Conservation (phyloP, 2,113 vertebrate genomes). For the Camelus dromedarius region DNA sequence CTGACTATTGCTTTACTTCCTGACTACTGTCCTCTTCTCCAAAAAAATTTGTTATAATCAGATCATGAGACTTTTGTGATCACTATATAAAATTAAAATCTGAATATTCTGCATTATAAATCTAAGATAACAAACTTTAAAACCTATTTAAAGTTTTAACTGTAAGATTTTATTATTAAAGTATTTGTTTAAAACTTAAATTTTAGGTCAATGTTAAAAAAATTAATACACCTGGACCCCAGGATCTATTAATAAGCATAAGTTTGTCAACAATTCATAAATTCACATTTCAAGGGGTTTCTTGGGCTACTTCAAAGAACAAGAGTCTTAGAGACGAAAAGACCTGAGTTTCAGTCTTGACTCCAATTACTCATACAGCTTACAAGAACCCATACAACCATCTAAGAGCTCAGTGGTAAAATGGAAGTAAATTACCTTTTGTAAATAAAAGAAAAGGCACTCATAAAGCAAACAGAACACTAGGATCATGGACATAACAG, state of each 20-base stretch:
- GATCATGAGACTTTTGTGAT: not conserved
- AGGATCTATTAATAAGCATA: not conserved
- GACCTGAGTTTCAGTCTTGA: not conserved
- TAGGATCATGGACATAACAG: not conserved
- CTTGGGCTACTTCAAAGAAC: not conserved
- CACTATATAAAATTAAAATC: not conserved
- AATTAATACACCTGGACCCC: not conserved
- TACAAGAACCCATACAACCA: not conserved
- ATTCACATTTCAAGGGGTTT: not conserved
- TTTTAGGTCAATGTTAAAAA: not conserved
- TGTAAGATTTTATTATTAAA: not conserved
- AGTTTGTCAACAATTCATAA: not conserved
- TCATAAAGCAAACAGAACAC: not conserved
- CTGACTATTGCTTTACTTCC: not conserved
- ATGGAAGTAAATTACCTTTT: not conserved
- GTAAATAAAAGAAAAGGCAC: not conserved
- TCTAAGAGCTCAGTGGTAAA: not conserved
- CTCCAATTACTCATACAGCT: not conserved
- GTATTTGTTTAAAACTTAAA: not conserved
- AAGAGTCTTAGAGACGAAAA: not conserved
- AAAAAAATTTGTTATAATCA: not conserved
- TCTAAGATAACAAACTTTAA: not conserved
- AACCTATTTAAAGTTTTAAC: not conserved
- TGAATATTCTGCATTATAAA: not conserved
- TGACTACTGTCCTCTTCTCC: not conserved